Evolutionary conservation across 92 coral and sea anemone species (phyloP).

Genomic region (Zoanthus sociatus): DNA sequence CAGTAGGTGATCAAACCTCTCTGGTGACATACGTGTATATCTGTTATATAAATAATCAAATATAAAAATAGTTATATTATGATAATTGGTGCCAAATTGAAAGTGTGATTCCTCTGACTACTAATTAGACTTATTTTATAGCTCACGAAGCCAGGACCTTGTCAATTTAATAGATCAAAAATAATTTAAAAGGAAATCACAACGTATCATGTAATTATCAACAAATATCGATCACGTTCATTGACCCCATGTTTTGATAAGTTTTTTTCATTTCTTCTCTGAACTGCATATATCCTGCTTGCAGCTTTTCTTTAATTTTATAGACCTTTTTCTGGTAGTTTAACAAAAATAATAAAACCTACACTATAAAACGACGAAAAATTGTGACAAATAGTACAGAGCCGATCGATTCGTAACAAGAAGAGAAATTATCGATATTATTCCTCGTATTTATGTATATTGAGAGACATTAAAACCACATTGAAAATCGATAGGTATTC

Average conservation of each 20-base stretch:
- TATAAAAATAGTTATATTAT: background rate
- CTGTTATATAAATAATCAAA: background rate
- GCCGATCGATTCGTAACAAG: background rate
- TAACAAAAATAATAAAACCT: background rate
- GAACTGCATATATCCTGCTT: constrained; percentile 5
- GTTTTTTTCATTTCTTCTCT: background rate
- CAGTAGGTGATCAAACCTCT: constrained; percentile 44
- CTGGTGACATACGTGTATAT: constrained; percentile 41
- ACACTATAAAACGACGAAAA: background rate
- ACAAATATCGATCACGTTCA: constrained; percentile 1
- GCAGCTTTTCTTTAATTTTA: background rate
- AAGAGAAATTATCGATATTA: constrained; percentile 1
- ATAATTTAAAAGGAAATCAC: background rate
- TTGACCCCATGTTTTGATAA: background rate
- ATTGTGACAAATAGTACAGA: constrained; percentile 3
- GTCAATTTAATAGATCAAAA: constrained; percentile 1
- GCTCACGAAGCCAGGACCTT: constrained; percentile 8
- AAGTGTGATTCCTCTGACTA: background rate
- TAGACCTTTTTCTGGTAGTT: background rate
- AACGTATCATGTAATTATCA: constrained; percentile 2
- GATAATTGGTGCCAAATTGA: constrained; percentile 4
- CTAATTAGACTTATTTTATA: background rate
- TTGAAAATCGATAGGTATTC: background rate
- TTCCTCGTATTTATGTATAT: constrained; percentile 2
- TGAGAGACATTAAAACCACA: constrained; percentile 4